These are phyloP conservation scores for Labroides dimidiatus DNA, from an alignment of 2,797 vertebrate species.

Conservation along the genomic window DNA sequence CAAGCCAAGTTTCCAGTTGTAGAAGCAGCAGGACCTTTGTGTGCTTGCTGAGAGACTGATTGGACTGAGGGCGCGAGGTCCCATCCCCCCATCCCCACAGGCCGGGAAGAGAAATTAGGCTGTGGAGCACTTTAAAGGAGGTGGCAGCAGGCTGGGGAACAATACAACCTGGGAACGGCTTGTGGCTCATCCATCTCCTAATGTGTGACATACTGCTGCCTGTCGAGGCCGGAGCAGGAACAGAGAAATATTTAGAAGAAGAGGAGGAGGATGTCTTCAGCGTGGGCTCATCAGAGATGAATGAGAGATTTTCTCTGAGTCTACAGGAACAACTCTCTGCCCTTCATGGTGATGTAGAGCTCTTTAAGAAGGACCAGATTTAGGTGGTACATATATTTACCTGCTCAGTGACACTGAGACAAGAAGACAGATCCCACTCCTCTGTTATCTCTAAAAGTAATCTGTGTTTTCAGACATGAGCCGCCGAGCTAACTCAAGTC, in stretches of 20 bases:
- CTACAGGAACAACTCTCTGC: neutral
- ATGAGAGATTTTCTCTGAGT: too few relatives aligned
- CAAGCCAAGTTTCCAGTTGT: slow-evolving; percentile 75
- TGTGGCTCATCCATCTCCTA: slow-evolving; percentile 74
- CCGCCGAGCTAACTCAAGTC: too few relatives aligned
- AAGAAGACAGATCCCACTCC: too few relatives aligned
- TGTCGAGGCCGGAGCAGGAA: slow-evolving; percentile 40
- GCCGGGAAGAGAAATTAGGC: slow-evolving; percentile 75
- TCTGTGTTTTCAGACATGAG: too few relatives aligned
- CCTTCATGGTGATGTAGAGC: neutral
- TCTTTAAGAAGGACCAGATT: slow-evolving; percentile 4
- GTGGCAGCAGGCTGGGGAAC: slow-evolving; percentile 71
- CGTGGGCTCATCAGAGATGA: slow-evolving; percentile 37
- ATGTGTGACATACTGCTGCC: slow-evolving; percentile 62
- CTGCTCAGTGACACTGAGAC: neutral
- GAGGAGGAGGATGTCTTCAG: slow-evolving; percentile 46
- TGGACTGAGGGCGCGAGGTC: slow-evolving; percentile 66
- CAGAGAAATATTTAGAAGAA: slow-evolving; percentile 63
- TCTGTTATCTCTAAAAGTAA: too few relatives aligned
- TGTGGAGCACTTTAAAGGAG: slow-evolving; percentile 71
- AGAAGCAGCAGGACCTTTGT: slow-evolving; percentile 79
- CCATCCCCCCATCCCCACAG: slow-evolving; percentile 63
- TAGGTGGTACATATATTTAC: too few relatives aligned
- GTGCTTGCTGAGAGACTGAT: slow-evolving; percentile 79
- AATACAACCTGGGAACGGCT: slow-evolving; percentile 76